Evolutionary conservation across 2,797 vertebrate genomes (phyloP), one percentile per base, ranked within the genome.

Genomic region (Delichon dasypus): DNA sequence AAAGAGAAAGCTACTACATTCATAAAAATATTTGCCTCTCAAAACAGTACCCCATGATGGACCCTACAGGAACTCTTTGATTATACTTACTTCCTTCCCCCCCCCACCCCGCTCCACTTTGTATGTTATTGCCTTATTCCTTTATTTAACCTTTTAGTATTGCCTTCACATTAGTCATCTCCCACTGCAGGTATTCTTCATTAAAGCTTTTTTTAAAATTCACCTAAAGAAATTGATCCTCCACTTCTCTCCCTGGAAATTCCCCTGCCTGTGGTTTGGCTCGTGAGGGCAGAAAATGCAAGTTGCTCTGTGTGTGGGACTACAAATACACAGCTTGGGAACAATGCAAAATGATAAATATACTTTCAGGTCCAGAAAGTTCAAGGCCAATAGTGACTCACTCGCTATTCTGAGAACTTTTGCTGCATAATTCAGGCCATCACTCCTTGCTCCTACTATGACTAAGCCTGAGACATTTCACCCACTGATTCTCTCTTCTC

Each of bases 341-440:
- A 92, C 92, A 96, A 96, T 92, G 89, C 48, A 66, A 89, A 91
- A 86, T 88, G 50, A 73, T 78, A 96, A 94, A 93, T 95, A 88
- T 81, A 89, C 92, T 93, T 95, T 88, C 85, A 81, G 87, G 81
- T 94, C 70, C 89, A 84, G 60, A 19, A 61, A 91, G 95, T 92
- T 96, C 95, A 94, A 94, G 94, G 89, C 62, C 87, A 76, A 0
- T 57, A 85, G 73, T 96, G 94, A 97, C 89, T 96, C 94, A 96
- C 25, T 74, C 40, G 17, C 91, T 95, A 75, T 93, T 91, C 90
- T 92, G 87, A 91, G 93, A 92, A 85, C 64, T 93, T 95, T 54
- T 87, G 74, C 76, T 84, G 88, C 88, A 81, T 86, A 86, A 87
- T 97, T 96, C 76, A 92, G 79, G 91, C 89, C 85, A 79, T 84